Evolutionary conservation across 2,888 invertebrate genomes (phyloP).

Genomic region (Drosophila dives): DNA sequence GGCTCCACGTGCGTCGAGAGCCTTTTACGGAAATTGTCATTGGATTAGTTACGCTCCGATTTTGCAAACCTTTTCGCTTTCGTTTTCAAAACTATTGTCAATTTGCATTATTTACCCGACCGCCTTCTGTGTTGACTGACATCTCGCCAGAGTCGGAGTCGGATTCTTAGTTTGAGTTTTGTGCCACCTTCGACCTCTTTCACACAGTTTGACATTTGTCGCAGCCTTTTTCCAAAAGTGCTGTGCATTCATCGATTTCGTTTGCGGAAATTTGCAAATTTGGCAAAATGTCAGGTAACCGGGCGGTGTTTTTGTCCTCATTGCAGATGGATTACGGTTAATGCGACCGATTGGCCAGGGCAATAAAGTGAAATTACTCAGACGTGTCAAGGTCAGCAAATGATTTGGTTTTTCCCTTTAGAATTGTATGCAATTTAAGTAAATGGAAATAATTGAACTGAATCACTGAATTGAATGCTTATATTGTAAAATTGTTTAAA

Average conservation of each 20-base stretch:
- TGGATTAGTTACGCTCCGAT: conserved; percentile 74
- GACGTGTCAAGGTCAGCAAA: conserved; percentile 69
- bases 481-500: background rate
- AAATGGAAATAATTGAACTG: conserved; percentile 3
- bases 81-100: conserved; percentile 70
- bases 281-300: conserved; percentile 75
- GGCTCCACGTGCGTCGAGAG: conserved; percentile 27
- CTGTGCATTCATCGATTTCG: conserved; percentile 70
- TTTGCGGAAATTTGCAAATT: conserved; percentile 67
- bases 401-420: background rate
- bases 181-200: conserved; percentile 74
- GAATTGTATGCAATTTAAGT: background rate
- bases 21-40: conserved; percentile 40
- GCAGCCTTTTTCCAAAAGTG: conserved; percentile 27
- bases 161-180: conserved; percentile 19
- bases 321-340: conserved; percentile 77
- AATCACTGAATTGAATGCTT: conserved; percentile 5
- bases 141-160: background rate
- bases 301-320: conserved; percentile 36
- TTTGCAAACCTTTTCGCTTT: conserved; percentile 70
- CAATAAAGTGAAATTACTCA: conserved; percentile 71
- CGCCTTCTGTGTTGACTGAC: conserved; percentile 61
- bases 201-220: conserved; percentile 51
- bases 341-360: conserved; percentile 71
- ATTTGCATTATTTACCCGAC: conserved; percentile 75